phyloP scores from a whole-genome alignment of 2,888 invertebrate genomes.

The Danaus chrysippus region DNA sequence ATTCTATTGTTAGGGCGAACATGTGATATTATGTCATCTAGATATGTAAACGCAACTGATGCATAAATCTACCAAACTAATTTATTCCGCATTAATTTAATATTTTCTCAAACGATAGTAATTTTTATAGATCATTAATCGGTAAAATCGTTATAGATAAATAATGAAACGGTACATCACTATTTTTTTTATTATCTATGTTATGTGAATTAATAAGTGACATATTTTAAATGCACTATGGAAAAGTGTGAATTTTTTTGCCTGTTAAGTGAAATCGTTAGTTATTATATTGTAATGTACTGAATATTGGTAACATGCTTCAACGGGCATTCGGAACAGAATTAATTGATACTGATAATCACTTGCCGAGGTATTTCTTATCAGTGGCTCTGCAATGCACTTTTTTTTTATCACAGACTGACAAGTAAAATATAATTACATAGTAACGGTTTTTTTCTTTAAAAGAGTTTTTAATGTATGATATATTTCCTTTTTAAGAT shows the following conservation, averaged over 20 bases:
- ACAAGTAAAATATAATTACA: background rate
- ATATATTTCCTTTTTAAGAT: background rate
- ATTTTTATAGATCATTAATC: too few relatives aligned
- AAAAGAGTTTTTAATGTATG: background rate
- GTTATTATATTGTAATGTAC: conserved; percentile 17
- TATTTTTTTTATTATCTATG: too few relatives aligned
- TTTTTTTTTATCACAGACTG: background rate
- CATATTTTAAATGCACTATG: too few relatives aligned
- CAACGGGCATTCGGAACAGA: conserved; percentile 18
- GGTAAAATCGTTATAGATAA: too few relatives aligned
- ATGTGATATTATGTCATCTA: conserved; percentile 2
- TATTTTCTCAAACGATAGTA: too few relatives aligned
- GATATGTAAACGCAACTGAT: background rate
- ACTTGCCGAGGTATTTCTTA: conserved; percentile 14
- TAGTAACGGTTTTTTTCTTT: background rate
- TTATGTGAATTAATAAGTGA: too few relatives aligned
- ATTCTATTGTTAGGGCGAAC: conserved; percentile 8
- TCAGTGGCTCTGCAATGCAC: conserved; percentile 9
- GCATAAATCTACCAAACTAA: too few relatives aligned
- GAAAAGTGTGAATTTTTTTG: too few relatives aligned
- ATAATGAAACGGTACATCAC: too few relatives aligned
- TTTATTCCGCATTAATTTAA: too few relatives aligned
- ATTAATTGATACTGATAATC: conserved; percentile 18
- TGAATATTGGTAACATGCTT: conserved; percentile 17
- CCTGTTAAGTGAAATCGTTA: background rate